Evolutionary conservation across 2,797 vertebrate genomes (phyloP).

Genomic region (Eospalax fontanierii): DNA sequence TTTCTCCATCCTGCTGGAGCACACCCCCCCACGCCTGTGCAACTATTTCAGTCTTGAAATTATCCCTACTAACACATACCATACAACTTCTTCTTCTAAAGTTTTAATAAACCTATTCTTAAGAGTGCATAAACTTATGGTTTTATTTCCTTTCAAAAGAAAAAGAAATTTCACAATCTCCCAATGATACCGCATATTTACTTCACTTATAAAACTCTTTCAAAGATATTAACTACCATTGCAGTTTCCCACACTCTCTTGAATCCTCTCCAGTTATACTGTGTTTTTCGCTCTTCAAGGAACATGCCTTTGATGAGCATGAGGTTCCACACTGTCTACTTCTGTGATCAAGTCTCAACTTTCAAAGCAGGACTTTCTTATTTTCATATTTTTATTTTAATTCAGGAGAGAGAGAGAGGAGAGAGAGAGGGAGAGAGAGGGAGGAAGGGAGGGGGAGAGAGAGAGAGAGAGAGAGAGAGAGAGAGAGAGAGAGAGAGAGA

Average conservation of each 20-base stretch:
- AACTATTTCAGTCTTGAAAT: constrained; percentile 17
- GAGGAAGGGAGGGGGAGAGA: no score
- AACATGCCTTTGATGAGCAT: not conserved
- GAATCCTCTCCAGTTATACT: not conserved
- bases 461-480: no score
- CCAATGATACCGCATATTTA: not conserved
- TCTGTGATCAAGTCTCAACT: not conserved
- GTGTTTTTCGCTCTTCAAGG: not conserved
- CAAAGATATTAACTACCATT: not conserved
- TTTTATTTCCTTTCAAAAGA: constrained; percentile 1
- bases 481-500: no score
- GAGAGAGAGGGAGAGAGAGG: no score
- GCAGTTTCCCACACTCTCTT: not conserved
- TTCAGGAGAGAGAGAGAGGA: no score
- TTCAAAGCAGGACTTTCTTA: not conserved
- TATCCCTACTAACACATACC: not conserved
- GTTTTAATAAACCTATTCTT: not conserved
- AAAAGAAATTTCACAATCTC: not conserved
- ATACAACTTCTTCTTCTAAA: constrained; percentile 49
- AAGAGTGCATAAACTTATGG: not conserved
- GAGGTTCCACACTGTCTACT: not conserved
- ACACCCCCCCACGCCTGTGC: not conserved
- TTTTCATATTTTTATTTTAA: not conserved
- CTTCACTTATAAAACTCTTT: constrained; percentile 19
- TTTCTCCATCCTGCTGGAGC: not conserved